Evolutionary conservation across 1,140 invertebrate species (phyloP), one percentile per base, ranked within the genome.

Genomic region (Mesaphorura yosii): DNA sequence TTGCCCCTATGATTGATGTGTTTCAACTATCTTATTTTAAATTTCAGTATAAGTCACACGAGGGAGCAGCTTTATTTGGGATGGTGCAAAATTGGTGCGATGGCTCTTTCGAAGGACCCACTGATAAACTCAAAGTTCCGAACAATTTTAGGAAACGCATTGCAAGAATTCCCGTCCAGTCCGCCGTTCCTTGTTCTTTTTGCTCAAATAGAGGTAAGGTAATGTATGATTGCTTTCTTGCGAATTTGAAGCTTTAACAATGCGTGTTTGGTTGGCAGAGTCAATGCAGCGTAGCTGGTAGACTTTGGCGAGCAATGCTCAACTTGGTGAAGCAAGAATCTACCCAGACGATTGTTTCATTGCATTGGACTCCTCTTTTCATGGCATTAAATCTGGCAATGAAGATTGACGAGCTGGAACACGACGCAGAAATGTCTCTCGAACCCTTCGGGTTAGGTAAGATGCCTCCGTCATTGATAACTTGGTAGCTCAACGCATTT

Each of bases 241-340:
- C 7, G 38, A 41, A 4, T 19, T 45, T 38, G 10, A 19, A 50
- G 26, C 7, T 37, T 37, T 44, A 42, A 17, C 25, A n/a, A 25
- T 34, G 38, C 44, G 50, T 57, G 17, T 14, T 34, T 26, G 15
- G 31, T 37, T 51, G 54, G 1, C 38, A 62, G 60, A 62, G 55
- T 29, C 60, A 62, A 59, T 52, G 51, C 20, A 59, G 54, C 39
- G 47, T 62, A 25, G 60, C 52, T 40, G 60, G 60, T 1, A 59
- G 57, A 45, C 40, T 62, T 6, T 62, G 60, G 60, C 40, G 60
- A 19, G 25, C 45, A 3, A 59, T 62, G 60, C 39, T 56, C 26
- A 42, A 48, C 10, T 45, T 29, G 14, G 42, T 62, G 1, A 62
- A 59, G 22, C 51, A 58, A 51, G 53, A 58, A 10, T 42, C 51